Percentiles rank a stretch among this genome's conserved stretches.
These are phyloP conservation scores for Cardiocondyla obscurior DNA, from an alignment of 1,140 invertebrate species.

Conservation along the genomic window DNA sequence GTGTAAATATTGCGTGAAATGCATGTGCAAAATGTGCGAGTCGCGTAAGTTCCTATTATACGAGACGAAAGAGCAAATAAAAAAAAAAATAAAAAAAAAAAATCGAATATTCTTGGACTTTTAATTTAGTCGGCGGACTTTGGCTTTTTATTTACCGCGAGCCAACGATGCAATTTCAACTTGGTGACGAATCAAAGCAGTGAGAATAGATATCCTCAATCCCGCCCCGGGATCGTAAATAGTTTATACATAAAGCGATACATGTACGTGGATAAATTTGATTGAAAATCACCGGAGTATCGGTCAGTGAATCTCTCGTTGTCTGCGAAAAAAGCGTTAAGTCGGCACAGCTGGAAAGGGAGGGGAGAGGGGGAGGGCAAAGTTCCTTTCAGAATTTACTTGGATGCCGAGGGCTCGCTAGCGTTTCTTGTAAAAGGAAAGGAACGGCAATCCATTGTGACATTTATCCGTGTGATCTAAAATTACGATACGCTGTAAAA, in stretches of 20 bases:
- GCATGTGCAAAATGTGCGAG: conserved; percentile 27
- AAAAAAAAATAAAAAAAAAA: no score
- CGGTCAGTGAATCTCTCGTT: conserved; percentile 40
- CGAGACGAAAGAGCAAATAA: no score
- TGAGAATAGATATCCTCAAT: not conserved
- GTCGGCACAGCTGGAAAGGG: not conserved
- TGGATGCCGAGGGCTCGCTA: not conserved
- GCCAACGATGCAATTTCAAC: conserved; percentile 25
- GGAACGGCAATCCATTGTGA: not conserved
- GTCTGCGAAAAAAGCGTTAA: conserved; percentile 28
- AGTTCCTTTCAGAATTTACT: not conserved
- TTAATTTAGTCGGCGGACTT: conserved; percentile 13
- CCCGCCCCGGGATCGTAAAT: conserved; percentile 43
- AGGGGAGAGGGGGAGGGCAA: no score
- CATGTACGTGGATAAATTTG: not conserved
- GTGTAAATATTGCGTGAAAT: conserved; percentile 48
- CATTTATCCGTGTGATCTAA: conserved; percentile 13
- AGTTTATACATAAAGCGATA: conserved; percentile 27
- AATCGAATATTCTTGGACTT: conserved; percentile 15
- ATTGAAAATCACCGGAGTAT: conserved; percentile 23
- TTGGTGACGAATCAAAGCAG: conserved; percentile 14
- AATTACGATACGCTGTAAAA: not conserved
- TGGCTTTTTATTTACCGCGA: conserved; percentile 28
- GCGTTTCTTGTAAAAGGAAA: conserved; percentile 26
- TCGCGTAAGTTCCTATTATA: conserved; percentile 43